Conservation (phyloP, 2,113 vertebrate species). For the Agelaius phoeniceus region DNA sequence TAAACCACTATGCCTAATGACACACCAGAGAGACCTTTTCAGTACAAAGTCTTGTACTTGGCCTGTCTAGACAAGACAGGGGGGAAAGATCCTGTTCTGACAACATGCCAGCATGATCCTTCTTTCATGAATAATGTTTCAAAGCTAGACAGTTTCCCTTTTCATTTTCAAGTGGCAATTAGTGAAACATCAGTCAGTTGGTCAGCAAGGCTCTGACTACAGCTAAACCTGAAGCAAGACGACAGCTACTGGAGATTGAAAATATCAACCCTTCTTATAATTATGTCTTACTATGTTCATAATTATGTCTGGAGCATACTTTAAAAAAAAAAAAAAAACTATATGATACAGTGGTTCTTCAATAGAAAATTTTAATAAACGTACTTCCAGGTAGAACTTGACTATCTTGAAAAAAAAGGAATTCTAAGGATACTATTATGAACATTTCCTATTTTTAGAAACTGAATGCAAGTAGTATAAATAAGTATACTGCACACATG, state of each 20-base stretch:
- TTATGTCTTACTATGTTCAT: not conserved
- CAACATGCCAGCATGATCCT: conserved; percentile 69
- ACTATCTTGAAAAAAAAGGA: not conserved
- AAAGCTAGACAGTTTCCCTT: conserved; percentile 28
- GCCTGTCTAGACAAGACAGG: conserved; percentile 73
- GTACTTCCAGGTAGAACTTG: not conserved
- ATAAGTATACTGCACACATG: not conserved
- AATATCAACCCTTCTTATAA: not conserved
- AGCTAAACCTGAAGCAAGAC: conserved; percentile 15
- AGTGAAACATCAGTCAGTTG: conserved; percentile 64
- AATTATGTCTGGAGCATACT: not conserved
- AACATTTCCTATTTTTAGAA: not conserved
- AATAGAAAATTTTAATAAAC: not conserved
- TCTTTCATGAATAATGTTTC: conserved; percentile 67
- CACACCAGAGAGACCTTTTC: conserved; percentile 68
- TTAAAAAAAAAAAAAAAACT: not conserved
- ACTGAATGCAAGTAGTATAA: not conserved
- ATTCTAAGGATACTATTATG: not conserved
- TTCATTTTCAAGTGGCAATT: conserved; percentile 74
- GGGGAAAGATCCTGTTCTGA: conserved; percentile 56
- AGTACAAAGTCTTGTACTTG: conserved; percentile 68
- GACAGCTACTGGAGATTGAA: not conserved
- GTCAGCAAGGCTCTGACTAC: conserved; percentile 34
- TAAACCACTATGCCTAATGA: conserved; percentile 54
- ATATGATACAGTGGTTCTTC: not conserved